Base-by-base conservation (phyloP, 2,888 invertebrate genomes). In the Phalera bucephala region DNA sequence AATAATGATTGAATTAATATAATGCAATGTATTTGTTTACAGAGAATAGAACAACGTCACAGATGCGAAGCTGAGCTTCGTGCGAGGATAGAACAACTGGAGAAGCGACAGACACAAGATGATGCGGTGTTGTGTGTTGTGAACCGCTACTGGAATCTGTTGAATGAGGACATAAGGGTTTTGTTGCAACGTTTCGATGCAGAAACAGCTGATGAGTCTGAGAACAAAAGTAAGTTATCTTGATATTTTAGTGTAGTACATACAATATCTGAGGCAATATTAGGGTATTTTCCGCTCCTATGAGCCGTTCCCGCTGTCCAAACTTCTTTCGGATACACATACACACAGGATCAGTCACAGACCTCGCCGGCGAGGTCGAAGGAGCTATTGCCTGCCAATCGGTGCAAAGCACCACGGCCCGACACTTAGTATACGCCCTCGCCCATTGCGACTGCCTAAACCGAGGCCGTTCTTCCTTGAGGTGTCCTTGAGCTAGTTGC, bases 71-170 rank as follows among this genome's bases (percentile, higher is more conserved):
- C 94, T 0, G 97, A 97, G 68, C 90, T 96, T 39, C 92, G 97
- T n/a, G 95, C 96, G 41, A 91, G 98, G 45, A 97, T 98, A 54
- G 98, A 98, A 73, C 97, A 98, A 75, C 80, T 98, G 40, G 98
- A 98, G 71, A 97, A 97, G 74, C 91, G 98, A 1, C 98, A 98
- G 80, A 97, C 96, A 5, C 97, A 97, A 75, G 99, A 99, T 77
- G 99, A 99, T 90, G 98, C 98, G 17, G 98, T 99, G 17, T 91
- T 99, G 3, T 99, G 98, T 90, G 98, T 99, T 34, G 98, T 99
- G 5, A 99, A 99, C 88, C 92, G 98, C 22, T 97, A 97, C 78
- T 98, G 98, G 98, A 98, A 97, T 86, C 94, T 97, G 80, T 91
- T 99, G 15, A 99, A 99, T 88, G 99, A 99, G 87, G 99, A 99